Evolutionary conservation across 2,888 invertebrate species (phyloP).

Genomic region (Muschampia plurimacula): DNA sequence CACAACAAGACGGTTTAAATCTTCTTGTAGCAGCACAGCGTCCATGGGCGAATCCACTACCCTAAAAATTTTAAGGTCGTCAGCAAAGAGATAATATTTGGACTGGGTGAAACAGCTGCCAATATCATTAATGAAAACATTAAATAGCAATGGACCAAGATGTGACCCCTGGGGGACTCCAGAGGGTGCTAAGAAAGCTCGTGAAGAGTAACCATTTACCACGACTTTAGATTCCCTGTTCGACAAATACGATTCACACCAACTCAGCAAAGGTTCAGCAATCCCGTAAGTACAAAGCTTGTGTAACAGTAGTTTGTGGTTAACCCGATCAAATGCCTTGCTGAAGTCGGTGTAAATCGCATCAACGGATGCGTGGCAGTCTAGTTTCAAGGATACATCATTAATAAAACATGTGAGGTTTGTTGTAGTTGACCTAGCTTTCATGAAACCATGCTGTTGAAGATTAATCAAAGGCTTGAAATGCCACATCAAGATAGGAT

Average conservation of each 20-base stretch:
- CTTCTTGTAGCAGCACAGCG: conserved; percentile 14
- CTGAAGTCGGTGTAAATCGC: conserved; percentile 6
- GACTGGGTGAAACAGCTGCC: not conserved
- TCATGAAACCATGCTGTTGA: conserved; percentile 8
- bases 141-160: too few relatives aligned
- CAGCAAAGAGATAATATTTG: conserved; percentile 2
- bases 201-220: too few relatives aligned
- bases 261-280: too few relatives aligned
- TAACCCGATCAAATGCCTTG: not conserved
- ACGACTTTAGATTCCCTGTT: too few relatives aligned
- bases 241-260: too few relatives aligned
- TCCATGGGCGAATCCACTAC: conserved; percentile 4
- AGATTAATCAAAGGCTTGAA: not conserved
- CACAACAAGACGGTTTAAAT: not conserved
- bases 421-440: not conserved
- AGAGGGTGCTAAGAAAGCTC: too few relatives aligned
- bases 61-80: conserved; percentile 16
- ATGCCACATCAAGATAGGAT: not conserved
- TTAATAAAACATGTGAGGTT: not conserved
- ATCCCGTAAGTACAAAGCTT: too few relatives aligned
- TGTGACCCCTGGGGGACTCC: too few relatives aligned
- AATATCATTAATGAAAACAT: too few relatives aligned
- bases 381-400: not conserved
- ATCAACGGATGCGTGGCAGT: not conserved
- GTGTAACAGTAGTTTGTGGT: not conserved